Evolutionary conservation across 2,113 vertebrate genomes (phyloP).

Genomic region (Sapajus apella): DNA sequence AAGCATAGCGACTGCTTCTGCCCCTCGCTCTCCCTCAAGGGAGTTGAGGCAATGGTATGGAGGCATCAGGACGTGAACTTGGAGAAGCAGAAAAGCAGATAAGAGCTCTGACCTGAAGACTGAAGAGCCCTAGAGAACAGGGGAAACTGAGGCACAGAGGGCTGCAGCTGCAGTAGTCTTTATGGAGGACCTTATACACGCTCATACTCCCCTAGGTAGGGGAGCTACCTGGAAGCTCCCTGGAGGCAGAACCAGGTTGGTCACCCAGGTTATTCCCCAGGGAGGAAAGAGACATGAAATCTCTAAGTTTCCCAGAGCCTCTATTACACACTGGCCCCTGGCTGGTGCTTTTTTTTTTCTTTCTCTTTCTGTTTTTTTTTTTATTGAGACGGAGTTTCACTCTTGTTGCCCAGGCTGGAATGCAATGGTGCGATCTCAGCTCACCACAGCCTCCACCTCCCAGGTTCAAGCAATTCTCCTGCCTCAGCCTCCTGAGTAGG

Average conservation of each 20-base stretch:
- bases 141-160: neutral
- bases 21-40: fast-evolving
- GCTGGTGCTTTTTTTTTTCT: too few relatives aligned
- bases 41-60: neutral
- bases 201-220: neutral
- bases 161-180: neutral
- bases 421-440: too few relatives aligned
- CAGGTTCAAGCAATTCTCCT: too few relatives aligned
- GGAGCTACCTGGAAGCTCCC: neutral
- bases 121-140: neutral
- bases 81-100: too few relatives aligned
- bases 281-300: neutral
- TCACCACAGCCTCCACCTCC: too few relatives aligned
- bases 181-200: fast-evolving
- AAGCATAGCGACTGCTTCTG: neutral
- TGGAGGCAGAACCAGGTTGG: neutral
- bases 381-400: too few relatives aligned
- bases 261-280: neutral
- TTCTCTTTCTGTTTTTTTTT: too few relatives aligned
- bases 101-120: neutral
- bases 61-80: neutral
- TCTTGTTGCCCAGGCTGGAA: too few relatives aligned
- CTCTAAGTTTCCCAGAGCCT: neutral
- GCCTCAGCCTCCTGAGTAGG: too few relatives aligned
- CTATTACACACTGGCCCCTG: neutral